Base-by-base conservation (phyloP, 37 sponge, comb jelly and placozoan species). In the Aphrocallistes beatrix region DNA sequence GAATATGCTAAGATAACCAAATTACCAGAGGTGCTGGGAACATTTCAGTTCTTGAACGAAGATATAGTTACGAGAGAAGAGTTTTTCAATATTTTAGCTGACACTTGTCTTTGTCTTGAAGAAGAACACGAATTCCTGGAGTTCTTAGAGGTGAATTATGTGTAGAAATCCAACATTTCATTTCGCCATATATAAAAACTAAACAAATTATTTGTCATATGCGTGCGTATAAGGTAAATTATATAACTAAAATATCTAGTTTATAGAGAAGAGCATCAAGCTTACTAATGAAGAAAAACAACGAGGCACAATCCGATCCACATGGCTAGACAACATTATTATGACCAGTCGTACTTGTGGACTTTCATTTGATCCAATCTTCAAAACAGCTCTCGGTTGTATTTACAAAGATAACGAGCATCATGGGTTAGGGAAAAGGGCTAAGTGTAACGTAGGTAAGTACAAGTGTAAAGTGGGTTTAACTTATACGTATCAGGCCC, bases 261-360 rank as follows among this genome's bases (percentile, higher is more conserved):
- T 60, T 60, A 28, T 60, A 25, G 3, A 60, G 21, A 60, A 28
- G 34, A 60, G 75, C 34, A 60, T 60, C 8, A 60, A 60, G n/a
- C 34, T 60, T 3, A 60, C 75, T 3, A 19, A 60, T 25, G 75
- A 60, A 60, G 75, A 60, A 30, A 60, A 60, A 60, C 75, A 60
- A 30, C 75, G 75, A 60, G 75, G 75, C 3, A 21, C n/a, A 6
- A 60, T 6, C n/a, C 75, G 75, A 25, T 25, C 75, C n/a, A 30
- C 1, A 3, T 60, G 75, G 75, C 75, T 60, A 13, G 75, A 60
- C 10, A 60, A 60, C n/a, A 60, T 60, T 19, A 60, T 60, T 60
- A 60, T 60, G n/a, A 28, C 75, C 34, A 60, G 75, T 60, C 75
- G 75, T 60, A 60, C 75, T 32, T 60, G 75, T 60, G 75, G 75